Evolutionary conservation across 2,888 invertebrate species (phyloP).

Genomic region (Sclerodermus sp.): DNA sequence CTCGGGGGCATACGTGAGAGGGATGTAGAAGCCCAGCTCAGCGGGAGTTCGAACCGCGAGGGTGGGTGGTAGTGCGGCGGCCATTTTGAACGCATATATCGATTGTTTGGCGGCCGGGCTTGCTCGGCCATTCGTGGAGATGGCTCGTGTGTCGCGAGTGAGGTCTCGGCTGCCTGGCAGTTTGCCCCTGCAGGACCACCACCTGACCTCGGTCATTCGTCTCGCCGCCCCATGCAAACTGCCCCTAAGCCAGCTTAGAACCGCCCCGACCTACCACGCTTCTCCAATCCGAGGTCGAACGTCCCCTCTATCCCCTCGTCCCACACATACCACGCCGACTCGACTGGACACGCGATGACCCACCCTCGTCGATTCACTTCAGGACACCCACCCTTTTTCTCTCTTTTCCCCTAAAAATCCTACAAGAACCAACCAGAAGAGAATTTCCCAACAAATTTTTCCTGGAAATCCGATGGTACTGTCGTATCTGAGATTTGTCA

Average conservation of each 20-base stretch:
- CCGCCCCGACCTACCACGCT: constrained; percentile 47
- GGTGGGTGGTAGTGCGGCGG: constrained; percentile 56
- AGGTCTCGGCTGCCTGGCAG: constrained; percentile 6
- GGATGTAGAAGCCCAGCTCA: constrained; percentile 33
- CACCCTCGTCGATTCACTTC: constrained; percentile 5
- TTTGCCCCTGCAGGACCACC: background rate
- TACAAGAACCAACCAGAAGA: no score
- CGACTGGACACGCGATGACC: constrained; percentile 32
- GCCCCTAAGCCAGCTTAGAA: constrained; percentile 56
- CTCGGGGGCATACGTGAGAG: constrained; percentile 53
- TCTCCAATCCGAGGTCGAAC: constrained; percentile 46
- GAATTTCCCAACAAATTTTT: no score
- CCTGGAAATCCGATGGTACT: no score
- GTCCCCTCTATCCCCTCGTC: constrained; percentile 33
- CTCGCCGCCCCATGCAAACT: constrained; percentile 23
- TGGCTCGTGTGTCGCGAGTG: constrained; percentile 36
- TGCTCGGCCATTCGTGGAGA: constrained; percentile 55
- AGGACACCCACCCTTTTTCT: background rate
- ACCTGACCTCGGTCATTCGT: background rate
- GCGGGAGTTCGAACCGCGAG: no score
- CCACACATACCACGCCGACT: constrained; percentile 48
- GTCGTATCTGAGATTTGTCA: no score
- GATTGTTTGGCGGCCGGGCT: constrained; percentile 59
- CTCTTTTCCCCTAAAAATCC: no score
- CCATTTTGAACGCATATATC: constrained; percentile 60